A percentile compares a stretch with the other conserved stretches of the same genome.
Conservation (phyloP, 1,140 invertebrate species). For the Branchinecta lindahli region DNA sequence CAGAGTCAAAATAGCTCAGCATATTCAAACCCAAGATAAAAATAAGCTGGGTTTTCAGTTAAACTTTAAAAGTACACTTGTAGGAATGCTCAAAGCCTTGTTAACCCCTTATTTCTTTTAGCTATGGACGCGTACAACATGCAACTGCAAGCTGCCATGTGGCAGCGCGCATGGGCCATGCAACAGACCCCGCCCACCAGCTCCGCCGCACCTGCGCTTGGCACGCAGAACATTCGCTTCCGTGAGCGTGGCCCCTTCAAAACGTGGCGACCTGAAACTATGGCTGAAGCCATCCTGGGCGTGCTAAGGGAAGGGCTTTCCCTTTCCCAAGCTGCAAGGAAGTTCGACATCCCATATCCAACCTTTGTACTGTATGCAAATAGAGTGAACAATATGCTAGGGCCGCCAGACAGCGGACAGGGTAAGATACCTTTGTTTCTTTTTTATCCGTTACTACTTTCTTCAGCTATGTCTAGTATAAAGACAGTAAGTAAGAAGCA, state of each 20-base stretch:
- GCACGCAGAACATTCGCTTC: conserved; percentile 67
- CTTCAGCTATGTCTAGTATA: too few relatives aligned
- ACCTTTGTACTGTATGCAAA: conserved; percentile 88
- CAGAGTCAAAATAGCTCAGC: too few relatives aligned
- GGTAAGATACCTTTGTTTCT: conserved; percentile 37
- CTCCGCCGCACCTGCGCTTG: neutral
- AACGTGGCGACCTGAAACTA: conserved; percentile 80
- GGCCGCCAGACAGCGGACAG: conserved; percentile 68
- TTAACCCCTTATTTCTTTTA: conserved; percentile 20
- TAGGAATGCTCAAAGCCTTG: too few relatives aligned
- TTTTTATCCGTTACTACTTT: neutral
- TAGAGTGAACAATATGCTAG: conserved; percentile 79
- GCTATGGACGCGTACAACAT: conserved; percentile 82
- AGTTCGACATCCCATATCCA: conserved; percentile 84
- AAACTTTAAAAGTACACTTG: too few relatives aligned
- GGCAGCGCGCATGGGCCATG: conserved; percentile 79
- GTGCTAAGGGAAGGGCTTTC: conserved; percentile 76
- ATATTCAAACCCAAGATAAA: too few relatives aligned
- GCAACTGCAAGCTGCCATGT: conserved; percentile 69
- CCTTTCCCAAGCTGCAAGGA: conserved; percentile 69
- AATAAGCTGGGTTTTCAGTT: too few relatives aligned
- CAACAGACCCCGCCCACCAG: conserved; percentile 49
- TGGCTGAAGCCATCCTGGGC: conserved; percentile 82
- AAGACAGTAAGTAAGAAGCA: too few relatives aligned
- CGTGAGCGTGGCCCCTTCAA: conserved; percentile 78